A percentile compares a stretch with the other conserved stretches of the same genome.
Conservation (phyloP, 2,888 invertebrate species). For the Drosophila merina region DNA sequence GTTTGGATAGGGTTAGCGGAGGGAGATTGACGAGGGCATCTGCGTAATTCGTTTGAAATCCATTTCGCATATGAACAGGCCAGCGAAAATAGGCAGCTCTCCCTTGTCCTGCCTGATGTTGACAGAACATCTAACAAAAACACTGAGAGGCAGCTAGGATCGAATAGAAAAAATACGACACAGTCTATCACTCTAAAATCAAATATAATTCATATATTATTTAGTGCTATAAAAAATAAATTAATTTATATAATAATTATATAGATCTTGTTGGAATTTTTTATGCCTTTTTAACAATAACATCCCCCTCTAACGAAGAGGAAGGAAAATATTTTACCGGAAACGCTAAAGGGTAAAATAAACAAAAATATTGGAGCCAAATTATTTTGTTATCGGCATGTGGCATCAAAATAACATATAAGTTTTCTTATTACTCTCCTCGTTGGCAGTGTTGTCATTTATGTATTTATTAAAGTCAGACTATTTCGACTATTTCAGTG, state of each 20-base stretch:
- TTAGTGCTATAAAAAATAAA: not conserved
- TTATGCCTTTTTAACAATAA: not conserved
- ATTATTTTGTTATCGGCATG: constrained; percentile 66
- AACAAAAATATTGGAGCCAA: constrained; percentile 57
- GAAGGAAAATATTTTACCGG: constrained; percentile 29
- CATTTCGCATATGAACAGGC: constrained; percentile 41
- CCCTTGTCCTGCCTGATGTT: constrained; percentile 46
- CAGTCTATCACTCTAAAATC: constrained; percentile 1
- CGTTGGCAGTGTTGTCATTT: constrained; percentile 30
- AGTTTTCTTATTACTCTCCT: constrained; percentile 24
- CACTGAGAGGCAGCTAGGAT: constrained; percentile 44
- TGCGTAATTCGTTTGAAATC: constrained; percentile 43
- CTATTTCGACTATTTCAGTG: constrained; percentile 2
- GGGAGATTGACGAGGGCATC: not conserved
- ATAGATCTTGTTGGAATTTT: not conserved
- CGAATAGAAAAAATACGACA: not conserved
- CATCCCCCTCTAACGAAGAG: not conserved
- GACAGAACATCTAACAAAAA: constrained; percentile 67
- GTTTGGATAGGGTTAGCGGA: constrained; percentile 42
- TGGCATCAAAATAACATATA: constrained; percentile 49
- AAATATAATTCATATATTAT: not conserved
- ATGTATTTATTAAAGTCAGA: constrained; percentile 19
- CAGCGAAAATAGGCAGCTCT: constrained; percentile 30
- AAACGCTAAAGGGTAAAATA: constrained; percentile 52
- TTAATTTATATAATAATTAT: not conserved